Evolutionary conservation across 2,888 invertebrate species (phyloP).

Genomic region (Leptogaster cylindrica): DNA sequence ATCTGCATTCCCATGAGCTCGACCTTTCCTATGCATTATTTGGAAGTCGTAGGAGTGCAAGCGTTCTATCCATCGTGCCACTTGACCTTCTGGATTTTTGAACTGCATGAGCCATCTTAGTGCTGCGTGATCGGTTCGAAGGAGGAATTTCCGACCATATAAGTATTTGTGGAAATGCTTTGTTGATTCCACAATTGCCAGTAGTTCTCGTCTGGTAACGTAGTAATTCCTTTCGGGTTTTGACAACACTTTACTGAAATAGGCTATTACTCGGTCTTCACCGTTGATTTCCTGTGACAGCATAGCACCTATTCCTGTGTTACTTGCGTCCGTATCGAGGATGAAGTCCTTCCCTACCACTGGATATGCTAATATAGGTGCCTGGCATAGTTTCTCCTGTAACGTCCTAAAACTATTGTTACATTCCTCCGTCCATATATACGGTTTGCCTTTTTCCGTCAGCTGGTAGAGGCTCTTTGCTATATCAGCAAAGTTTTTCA

Average conservation of each 20-base stretch:
- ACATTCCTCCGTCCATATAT: neutral
- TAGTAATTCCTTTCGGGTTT: neutral
- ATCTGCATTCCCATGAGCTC: constrained; percentile 46
- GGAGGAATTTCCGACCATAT: constrained; percentile 50
- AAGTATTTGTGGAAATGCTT: constrained; percentile 52
- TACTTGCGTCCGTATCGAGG: constrained; percentile 9
- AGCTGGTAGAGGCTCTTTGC: neutral
- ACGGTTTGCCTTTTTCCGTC: neutral
- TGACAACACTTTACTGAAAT: constrained; percentile 46
- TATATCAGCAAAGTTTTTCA: neutral
- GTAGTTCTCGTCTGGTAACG: constrained; percentile 34
- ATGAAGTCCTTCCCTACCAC: neutral
- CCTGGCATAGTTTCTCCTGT: neutral
- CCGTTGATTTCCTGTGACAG: constrained; percentile 39
- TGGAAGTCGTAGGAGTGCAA: constrained; percentile 51
- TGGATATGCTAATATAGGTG: neutral
- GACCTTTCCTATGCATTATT: constrained; percentile 50
- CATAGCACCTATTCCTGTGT: constrained; percentile 29
- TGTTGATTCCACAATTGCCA: constrained; percentile 49
- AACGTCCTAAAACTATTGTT: neutral
- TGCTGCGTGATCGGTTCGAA: constrained; percentile 52
- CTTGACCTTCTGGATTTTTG: constrained; percentile 53
- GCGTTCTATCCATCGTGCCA: constrained; percentile 53
- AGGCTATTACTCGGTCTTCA: constrained; percentile 46
- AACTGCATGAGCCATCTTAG: constrained; percentile 53